Evolutionary conservation across 1,140 invertebrate species (phyloP).

Genomic region (Contarinia nasturtii): DNA sequence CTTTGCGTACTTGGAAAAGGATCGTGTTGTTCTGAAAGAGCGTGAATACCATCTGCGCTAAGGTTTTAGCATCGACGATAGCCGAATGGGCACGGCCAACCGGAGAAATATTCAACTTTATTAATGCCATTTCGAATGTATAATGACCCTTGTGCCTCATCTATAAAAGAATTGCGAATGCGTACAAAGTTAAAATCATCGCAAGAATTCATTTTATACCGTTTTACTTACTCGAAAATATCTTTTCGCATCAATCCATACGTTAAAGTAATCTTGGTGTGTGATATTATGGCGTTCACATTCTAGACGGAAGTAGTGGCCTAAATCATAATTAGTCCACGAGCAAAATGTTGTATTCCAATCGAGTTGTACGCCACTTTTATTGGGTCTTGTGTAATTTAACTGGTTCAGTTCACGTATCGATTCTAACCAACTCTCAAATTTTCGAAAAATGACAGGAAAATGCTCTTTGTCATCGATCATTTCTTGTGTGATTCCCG

Average conservation of each 20-base stretch:
- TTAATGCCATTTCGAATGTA: background rate
- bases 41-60: background rate
- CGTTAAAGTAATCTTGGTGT: background rate
- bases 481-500: slow-evolving; percentile 25
- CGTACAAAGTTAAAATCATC: too few relatives aligned
- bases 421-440: background rate
- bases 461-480: slow-evolving; percentile 8
- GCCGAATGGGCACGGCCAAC: background rate
- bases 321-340: background rate
- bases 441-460: background rate
- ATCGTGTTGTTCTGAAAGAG: too few relatives aligned
- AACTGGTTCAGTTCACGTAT: background rate
- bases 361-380: background rate
- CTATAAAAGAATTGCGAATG: too few relatives aligned
- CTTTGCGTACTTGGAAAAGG: too few relatives aligned
- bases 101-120: background rate
- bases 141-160: too few relatives aligned
- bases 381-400: background rate
- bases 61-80: background rate
- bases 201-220: too few relatives aligned
- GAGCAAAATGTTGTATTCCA: background rate
- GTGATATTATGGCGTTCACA: background rate
- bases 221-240: background rate
- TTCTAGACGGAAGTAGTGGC: background rate
- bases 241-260: background rate